Evolutionary conservation across 2,888 invertebrate species (phyloP), one percentile per base, ranked within the genome.

Genomic region (Drosophila affinis): DNA sequence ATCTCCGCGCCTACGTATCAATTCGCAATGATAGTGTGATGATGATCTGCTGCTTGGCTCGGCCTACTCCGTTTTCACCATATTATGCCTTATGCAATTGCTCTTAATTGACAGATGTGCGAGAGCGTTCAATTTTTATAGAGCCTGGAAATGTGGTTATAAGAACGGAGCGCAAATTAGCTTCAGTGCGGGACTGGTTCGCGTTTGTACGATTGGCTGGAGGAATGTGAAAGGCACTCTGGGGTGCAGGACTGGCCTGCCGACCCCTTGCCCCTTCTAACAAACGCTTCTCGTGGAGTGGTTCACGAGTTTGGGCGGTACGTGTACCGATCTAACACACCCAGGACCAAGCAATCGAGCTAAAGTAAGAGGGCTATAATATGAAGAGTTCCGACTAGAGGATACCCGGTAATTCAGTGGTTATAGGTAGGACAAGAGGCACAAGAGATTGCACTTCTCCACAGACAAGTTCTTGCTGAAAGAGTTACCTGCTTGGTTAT

Each of bases 1-100:
- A 80, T 87, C 75, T 73, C 48, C 39, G 67, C 52, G 39, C 39
- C 39, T n/a, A n/a, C 45, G 55, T 64, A 72, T 62, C 85, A 47
- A 84, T 81, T 81, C 74, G 77, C 72, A 32, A 46, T 46, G 64
- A 56, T 68, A 56, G 51, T 51, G 70, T 58, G 67, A 45, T 58
- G 58, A 65, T 75, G 72, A 60, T 75, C 75, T 62, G 55, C 27
- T 45, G 27, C 65, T 52, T 21, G 34, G 27, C 65, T 49, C 63
- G 21, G 53, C 56, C 49, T 45, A 46, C 67, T 68, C 77, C 64
- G 48, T 72, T 79, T 77, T 74, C 79, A 75, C 67, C 67, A 67
- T 39, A 76, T 0, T 24, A 24, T 24, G 5, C 3, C 0, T 80
- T 80, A 84, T 81, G 79, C 79, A 80, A 79, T 74, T 69, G 63